Evolutionary conservation across 2,797 vertebrate genomes (phyloP), one percentile per base, ranked within the genome.

Genomic region (Lepilemur septentrionalis): DNA sequence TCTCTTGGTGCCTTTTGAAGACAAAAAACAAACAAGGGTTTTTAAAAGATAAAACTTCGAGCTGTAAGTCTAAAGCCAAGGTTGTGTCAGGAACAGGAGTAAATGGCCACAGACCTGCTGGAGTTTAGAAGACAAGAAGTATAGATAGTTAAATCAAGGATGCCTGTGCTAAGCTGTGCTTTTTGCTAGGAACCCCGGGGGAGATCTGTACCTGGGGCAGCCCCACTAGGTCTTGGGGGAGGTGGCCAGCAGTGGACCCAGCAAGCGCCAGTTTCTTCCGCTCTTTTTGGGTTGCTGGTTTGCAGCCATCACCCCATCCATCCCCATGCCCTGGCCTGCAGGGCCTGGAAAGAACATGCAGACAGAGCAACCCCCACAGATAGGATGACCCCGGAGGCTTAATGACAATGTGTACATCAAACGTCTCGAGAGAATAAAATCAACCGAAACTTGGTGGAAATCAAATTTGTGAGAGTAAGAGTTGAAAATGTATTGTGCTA

Each of bases 101-200:
- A 82, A 79, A 95, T 43, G 73, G 14, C 18, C 46, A 43, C 65
- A 23, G 70, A 93, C 30, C 17, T 57, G 12, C 13, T 38, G 59
- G 32, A 75, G 10, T 83, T 57, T 80, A 57, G 61, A 90, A 46
- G 78, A 81, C 43, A 72, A 91, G 46, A 52, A 4, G 14, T 63
- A 83, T 84, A 94, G 91, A 84, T 61, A 93, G 70, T 28, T 10
- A 4, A 91, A 89, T 86, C 48, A 87, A 93, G 28, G 70, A 38
- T 8, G 32, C 9, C 69, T 57, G 1, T 85, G 85, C 85, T 83
- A 82, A 73, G 69, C 43, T 72, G 55, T 81, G 22, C 50, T 81
- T 75, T 83, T 30, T 41, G 32, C 46, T 61, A 35, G 59, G 17
- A 18, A 67, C 82, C 91, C 67, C 23, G 2, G 11, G 30, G 4